Evolutionary conservation across 2,113 vertebrate genomes (phyloP), one percentile per base, ranked within the genome.

Genomic region (Stegastes partitus): DNA sequence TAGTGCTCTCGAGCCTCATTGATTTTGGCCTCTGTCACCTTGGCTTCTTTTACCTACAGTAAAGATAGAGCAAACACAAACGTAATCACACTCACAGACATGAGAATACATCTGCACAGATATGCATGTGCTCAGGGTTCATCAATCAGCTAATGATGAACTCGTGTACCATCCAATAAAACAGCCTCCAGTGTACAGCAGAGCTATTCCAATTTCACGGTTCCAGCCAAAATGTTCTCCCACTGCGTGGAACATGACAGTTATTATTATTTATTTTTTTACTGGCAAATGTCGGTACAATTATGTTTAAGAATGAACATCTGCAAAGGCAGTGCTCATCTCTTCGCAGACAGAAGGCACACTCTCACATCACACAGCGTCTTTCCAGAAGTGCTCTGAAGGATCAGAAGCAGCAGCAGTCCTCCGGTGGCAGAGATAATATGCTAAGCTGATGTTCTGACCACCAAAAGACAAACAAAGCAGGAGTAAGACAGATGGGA

Each of bases 1-100:
- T 99, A 99, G 84, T 96, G 95, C 79, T 99, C 98, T 39, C 97
- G 95, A 39, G 96, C 96, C 81, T 98, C 95, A 0, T 99, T 98
- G 74, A 99, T 96, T 91, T 95, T 95, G 55, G 77, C 77, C 92
- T 99, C 98, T 0, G 97, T 96, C 92, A 96, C 93, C 87, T 95
- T 95, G 47, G 97, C 96, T 90, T 99, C 95, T 79, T 95, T 96
- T n/a, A 99, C 97, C 98, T 99, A 88, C 77, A 71, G 79, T 77
- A 59, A 82, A 85, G 77, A 81, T 11, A 67, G 65, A 3, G 53
- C 18, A 74, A 73, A 83, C 15, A 70, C 54, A 78, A 25, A 69
- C 8, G 7, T 34, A 61, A 66, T 81, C 26, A 66, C 21, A 10
- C 19, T 57, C 79, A 79, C 1, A 78, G 12, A 77, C 56, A 79